Base-by-base conservation (phyloP, 1,140 invertebrate species). In the Acyrthosiphon pisum region DNA sequence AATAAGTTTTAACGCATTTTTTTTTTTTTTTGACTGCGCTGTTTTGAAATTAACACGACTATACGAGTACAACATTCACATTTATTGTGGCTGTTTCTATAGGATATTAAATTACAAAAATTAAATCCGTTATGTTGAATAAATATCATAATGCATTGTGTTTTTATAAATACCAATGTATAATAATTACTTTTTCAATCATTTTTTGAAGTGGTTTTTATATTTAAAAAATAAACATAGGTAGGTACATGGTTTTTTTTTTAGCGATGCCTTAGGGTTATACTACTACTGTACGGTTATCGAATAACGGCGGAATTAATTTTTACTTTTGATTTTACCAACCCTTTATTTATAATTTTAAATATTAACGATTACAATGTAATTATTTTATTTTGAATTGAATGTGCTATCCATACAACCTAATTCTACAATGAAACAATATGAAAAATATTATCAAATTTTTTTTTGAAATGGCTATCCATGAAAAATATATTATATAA, bases 141-240 rank as follows among this genome's bases (percentile, higher is more conserved):
- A 14, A n/a, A n/a, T 76, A 35, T 76, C 60, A 76, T 76, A 76
- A 20, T n/a, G 30, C n/a, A 76, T 35, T 2, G 6, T 76, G 60
- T 76, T 76, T 68, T 76, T n/a, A 76, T 76, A 76, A 76, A n/a
- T 76, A 76, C 14, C 60, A 76, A 76, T n/a, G 30, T 18, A 76
- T 76, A 76, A 76, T 76, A 76, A n/a, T 76, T 76, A 76, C 30
- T 35, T 76, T 76, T 76, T 35, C n/a, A 76, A 76, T 76, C 60
- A 76, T 76, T 18, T n/a, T 76, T 76, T 76, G 1, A 18, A 68
- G n/a, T n/a, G 30, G 30, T 68, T 68, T 68, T 68, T 68, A 68
- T n/a, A 68, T n/a, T 68, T n/a, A n/a, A 53, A 76, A 76, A 76
- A 68, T 68, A 76, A 35, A n/a, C n/a, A 76, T 76, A 68, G 30